phyloP scores from a whole-genome alignment of 2,113 vertebrate species.

The Larimichthys polyactis region DNA sequence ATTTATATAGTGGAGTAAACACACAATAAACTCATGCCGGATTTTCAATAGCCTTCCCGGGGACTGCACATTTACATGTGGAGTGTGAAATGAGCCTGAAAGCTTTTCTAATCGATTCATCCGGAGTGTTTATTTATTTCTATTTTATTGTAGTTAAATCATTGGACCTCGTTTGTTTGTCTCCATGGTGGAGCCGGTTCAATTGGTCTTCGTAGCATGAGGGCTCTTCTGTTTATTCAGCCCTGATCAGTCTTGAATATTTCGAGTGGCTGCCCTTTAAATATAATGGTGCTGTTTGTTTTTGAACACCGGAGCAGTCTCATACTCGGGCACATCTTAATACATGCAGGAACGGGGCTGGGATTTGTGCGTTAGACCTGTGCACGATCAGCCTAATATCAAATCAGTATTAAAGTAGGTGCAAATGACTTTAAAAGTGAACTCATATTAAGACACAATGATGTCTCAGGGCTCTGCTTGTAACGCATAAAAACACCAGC shows the following conservation, averaged over 20 bases:
- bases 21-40: conserved; percentile 6
- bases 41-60: conserved; percentile 23
- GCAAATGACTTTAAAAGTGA: neutral
- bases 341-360: neutral
- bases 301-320: conserved; percentile 1
- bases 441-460: neutral
- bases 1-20: conserved; percentile 11
- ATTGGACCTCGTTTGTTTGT: conserved; percentile 49
- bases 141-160: conserved; percentile 42
- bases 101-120: conserved; percentile 41
- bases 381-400: neutral
- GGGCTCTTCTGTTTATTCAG: conserved; percentile 46
- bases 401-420: neutral
- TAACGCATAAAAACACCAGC: conserved; percentile 6
- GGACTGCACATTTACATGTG: conserved; percentile 20
- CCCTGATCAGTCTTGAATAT: conserved; percentile 50
- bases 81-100: conserved; percentile 55
- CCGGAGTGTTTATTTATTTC: conserved; percentile 32
- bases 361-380: neutral
- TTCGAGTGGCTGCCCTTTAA: conserved; percentile 32
- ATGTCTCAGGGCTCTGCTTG: neutral
- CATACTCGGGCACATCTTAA: conserved; percentile 7
- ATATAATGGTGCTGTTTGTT: conserved; percentile 27
- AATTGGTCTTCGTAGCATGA: conserved; percentile 50
- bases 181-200: conserved; percentile 1